A percentile compares a stretch with the other conserved stretches of the same genome.
Evolutionary conservation across 2,888 invertebrate species (phyloP).

Genomic region (Xestia c-nigrum): DNA sequence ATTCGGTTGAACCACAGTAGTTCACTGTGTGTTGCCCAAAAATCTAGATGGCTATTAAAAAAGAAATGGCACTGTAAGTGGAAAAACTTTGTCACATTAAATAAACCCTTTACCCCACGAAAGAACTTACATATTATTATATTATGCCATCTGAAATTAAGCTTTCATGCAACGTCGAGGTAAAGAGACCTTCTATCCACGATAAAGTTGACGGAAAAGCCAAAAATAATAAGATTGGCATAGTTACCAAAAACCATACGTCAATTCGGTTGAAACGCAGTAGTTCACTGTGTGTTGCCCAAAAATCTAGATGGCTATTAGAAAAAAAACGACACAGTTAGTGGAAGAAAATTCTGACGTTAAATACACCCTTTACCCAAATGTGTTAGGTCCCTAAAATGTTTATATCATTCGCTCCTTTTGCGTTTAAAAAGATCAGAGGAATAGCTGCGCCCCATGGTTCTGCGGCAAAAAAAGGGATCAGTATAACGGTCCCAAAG

Average conservation of each 20-base stretch:
- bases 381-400: conserved; percentile 71
- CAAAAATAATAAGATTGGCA: background rate
- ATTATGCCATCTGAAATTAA: background rate
- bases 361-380: conserved; percentile 37
- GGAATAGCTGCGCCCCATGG: conserved; percentile 84
- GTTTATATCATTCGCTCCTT: conserved; percentile 82
- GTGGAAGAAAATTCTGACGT: background rate
- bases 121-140: too few relatives aligned
- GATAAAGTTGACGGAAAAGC: background rate
- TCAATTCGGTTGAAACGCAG: background rate
- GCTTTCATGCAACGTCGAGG: background rate
- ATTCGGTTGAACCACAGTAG: background rate
- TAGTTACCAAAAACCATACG: background rate
- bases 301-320: background rate
- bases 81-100: background rate
- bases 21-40: background rate
- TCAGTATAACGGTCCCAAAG: conserved; percentile 59
- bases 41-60: background rate
- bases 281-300: too few relatives aligned
- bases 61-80: background rate
- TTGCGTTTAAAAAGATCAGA: conserved; percentile 87
- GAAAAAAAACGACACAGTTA: background rate
- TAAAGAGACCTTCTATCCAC: background rate
- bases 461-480: conserved; percentile 79
- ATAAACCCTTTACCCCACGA: conserved; percentile 41